Evolutionary conservation across 2,113 vertebrate genomes (phyloP), one percentile per base, ranked within the genome.

Genomic region (Motacilla alba): DNA sequence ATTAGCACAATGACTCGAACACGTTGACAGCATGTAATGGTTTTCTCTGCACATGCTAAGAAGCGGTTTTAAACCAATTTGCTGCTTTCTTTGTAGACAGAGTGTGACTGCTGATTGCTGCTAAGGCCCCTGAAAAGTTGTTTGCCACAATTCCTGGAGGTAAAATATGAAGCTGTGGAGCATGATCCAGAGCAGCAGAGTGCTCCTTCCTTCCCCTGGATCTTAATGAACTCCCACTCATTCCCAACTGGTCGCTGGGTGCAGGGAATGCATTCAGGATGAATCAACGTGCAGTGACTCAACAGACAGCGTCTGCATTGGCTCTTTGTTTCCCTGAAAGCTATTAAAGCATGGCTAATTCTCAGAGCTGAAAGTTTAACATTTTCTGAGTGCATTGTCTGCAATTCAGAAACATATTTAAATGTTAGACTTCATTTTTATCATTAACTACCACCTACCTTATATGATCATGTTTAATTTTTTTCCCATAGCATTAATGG

Each of bases 61-160:
- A 52, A 81, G 90, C 6, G 8, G 68, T 75, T 97, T 92, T 93
- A 96, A 97, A 96, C 94, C 93, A 72, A 96, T 97, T 97, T 96
- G 60, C 93, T 81, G 73, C 59, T 94, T 92, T 90, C 75, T 93
- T 93, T 94, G 83, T 81, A 39, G 76, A 69, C 76, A 87, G 82
- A 93, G 79, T 84, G 93, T 95, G 90, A 92, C 94, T 93, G 88
- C 77, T 78, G 75, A 53, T 93, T 56, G 88, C 94, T 78, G 68
- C 87, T 90, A 62, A 90, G 94, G 93, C 68, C 83, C 60, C 80
- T 2, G 20, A 43, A 31, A 96, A 81, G 75, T 83, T 70, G 14
- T 56, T 92, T 75, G 35, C 66, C 37, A 46, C 68, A 23, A 22
- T 68, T 90, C 56, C 76, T 93, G n/a, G 83, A 81, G 79, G 95